Evolutionary conservation across 23 tunicate species (phyloP).

Genomic region (Phallusia fumigata): DNA sequence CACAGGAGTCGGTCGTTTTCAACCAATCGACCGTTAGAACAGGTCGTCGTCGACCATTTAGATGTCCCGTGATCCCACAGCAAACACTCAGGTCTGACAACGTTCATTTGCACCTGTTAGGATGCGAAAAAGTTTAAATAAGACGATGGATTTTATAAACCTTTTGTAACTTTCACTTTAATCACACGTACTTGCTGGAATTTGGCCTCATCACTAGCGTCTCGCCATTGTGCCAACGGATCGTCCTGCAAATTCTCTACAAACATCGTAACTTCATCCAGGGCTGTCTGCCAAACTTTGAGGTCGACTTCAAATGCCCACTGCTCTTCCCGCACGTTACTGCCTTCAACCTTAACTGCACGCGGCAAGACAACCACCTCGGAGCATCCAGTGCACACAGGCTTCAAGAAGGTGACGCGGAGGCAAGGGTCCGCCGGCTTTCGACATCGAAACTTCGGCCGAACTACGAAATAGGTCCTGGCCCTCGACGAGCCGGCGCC

Average conservation of each 20-base stretch:
- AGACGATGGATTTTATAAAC: no score
- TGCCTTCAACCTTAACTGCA: background rate
- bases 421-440: constrained; percentile 19
- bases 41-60: constrained; percentile 26
- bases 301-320: background rate
- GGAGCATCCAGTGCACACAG: background rate
- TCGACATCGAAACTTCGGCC: constrained; percentile 18
- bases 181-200: constrained; percentile 28
- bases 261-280: background rate
- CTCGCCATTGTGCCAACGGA: background rate
- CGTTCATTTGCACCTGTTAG: constrained; percentile 20
- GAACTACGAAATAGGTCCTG: background rate
- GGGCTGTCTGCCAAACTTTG: background rate
- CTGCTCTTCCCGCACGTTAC: background rate
- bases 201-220: background rate
- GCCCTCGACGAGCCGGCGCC: background rate
- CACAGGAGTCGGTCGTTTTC: constrained; percentile 28
- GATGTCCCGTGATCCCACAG: constrained; percentile 23
- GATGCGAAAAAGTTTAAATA: background rate
- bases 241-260: constrained; percentile 65
- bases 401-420: constrained; percentile 3
- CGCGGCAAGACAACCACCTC: background rate
- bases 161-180: no score
- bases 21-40: constrained; percentile 23
- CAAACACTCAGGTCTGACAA: constrained; percentile 36